Evolutionary conservation across 1,140 invertebrate genomes (phyloP).

Genomic region (Saccostrea glomerata): DNA sequence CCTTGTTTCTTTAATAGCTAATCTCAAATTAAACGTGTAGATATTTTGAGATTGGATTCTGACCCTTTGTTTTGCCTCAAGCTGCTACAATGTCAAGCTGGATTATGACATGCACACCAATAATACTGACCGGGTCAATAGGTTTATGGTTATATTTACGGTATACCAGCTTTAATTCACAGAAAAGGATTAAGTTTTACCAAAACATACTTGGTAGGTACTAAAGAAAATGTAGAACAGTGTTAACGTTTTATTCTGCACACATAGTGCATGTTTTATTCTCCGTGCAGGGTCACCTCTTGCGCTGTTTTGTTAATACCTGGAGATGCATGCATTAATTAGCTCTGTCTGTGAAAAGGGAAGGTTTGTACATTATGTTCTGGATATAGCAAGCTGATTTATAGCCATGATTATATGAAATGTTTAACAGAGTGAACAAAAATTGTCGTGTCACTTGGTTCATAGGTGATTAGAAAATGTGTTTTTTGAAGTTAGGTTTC

Average conservation of each 20-base stretch:
- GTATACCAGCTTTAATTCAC: background rate
- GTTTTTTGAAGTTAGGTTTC: background rate
- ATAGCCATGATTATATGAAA: background rate
- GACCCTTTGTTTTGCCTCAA: background rate
- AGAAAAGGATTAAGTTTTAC: background rate
- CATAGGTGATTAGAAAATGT: background rate
- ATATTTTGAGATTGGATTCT: background rate
- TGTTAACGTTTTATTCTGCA: background rate
- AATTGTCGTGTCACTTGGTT: background rate
- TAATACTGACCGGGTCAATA: background rate
- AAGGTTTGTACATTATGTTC: background rate
- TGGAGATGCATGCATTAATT: conserved; percentile 3
- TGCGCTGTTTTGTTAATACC: background rate
- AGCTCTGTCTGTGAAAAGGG: background rate
- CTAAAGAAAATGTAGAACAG: background rate
- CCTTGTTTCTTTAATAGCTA: no score
- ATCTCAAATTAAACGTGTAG: background rate
- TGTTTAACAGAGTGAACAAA: background rate
- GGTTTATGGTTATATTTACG: background rate
- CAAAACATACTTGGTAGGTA: background rate
- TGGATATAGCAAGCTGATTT: background rate
- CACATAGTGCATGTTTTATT: background rate
- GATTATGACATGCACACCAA: background rate
- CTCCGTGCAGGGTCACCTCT: background rate
- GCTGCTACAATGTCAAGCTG: background rate